Conservation (phyloP, 1,140 invertebrate species). For the Scaptomyza montana region DNA sequence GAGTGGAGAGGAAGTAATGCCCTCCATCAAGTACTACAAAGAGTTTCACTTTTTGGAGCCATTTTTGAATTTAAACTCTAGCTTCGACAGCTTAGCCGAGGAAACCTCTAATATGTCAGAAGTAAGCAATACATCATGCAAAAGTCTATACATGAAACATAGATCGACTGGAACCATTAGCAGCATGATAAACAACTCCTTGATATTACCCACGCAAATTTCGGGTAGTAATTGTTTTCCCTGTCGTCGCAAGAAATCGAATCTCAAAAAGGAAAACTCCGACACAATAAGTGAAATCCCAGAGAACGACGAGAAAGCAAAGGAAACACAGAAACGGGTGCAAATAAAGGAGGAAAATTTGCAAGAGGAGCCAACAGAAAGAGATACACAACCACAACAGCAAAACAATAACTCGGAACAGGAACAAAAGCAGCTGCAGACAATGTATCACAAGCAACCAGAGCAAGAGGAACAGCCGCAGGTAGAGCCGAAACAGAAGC, state of each 20-base stretch:
- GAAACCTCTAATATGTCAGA: background rate
- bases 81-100: background rate
- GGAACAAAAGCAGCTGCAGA: background rate
- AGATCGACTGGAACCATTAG: background rate
- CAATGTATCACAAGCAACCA: background rate
- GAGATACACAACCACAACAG: background rate
- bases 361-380: background rate
- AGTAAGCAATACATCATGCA: background rate
- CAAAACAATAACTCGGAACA: background rate
- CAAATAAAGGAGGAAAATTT: background rate
- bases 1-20: conserved; percentile 13
- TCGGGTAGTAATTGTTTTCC: background rate
- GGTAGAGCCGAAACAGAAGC: background rate
- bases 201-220: background rate
- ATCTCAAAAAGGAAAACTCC: background rate
- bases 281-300: background rate
- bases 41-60: conserved; percentile 62
- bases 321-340: background rate
- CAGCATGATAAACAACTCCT: background rate
- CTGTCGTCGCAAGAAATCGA: background rate
- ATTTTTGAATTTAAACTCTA: conserved; percentile 1
- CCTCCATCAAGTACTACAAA: conserved; percentile 54
- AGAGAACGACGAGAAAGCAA: background rate
- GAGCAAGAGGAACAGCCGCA: background rate
- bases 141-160: background rate